These are phyloP conservation scores for Piaya cayana DNA, from an alignment of 2,113 vertebrate genomes.

Conservation along the genomic window DNA sequence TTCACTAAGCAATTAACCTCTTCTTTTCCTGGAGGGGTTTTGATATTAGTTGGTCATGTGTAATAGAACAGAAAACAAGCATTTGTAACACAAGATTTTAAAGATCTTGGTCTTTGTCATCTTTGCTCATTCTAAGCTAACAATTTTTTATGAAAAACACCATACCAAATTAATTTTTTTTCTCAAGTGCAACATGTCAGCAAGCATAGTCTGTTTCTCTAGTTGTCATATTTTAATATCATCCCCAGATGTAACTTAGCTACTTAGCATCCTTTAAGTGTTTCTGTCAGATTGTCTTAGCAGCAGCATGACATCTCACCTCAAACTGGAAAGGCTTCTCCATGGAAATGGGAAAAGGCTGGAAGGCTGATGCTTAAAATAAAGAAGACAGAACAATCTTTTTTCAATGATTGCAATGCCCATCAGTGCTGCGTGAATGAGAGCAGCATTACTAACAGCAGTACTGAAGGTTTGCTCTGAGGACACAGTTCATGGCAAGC, in stretches of 20 bases:
- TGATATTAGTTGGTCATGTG: neutral
- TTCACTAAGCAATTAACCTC: neutral
- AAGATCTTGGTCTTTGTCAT: neutral
- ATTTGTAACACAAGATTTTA: neutral
- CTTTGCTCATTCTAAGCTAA: neutral
- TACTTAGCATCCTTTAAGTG: conserved; percentile 1
- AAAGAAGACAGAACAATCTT: conserved; percentile 23
- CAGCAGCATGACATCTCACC: neutral
- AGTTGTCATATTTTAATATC: neutral
- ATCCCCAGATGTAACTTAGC: neutral
- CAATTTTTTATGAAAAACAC: neutral
- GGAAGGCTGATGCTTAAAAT: conserved; percentile 13
- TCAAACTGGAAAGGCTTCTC: neutral
- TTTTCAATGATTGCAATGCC: neutral
- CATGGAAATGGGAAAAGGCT: conserved; percentile 2
- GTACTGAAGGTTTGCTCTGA: neutral
- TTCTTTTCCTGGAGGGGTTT: neutral
- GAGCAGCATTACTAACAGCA: neutral
- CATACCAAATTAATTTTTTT: neutral
- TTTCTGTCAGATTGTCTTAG: neutral
- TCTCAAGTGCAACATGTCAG: neutral
- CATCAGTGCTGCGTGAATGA: neutral
- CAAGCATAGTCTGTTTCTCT: neutral
- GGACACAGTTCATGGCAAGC: neutral
- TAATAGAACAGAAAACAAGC: neutral